A percentile compares a stretch with the other conserved stretches of the same genome.
Conservation (phyloP, 2,888 invertebrate species). For the Tenthredo notha region DNA sequence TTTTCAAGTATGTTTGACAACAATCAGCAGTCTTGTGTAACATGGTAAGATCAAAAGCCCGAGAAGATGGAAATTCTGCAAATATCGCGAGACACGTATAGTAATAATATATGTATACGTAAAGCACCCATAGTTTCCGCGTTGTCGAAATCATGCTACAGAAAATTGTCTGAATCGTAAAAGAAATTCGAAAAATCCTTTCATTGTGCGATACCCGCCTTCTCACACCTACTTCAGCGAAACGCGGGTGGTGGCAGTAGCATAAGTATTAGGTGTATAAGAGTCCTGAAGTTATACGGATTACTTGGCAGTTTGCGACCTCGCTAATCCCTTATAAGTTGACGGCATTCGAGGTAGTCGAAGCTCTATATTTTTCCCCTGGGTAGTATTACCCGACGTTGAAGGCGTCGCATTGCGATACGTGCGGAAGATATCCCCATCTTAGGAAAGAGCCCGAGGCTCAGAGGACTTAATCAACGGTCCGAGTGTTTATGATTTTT, state of each 20-base stretch:
- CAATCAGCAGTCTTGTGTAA: conserved; percentile 52
- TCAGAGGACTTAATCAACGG: conserved; percentile 76
- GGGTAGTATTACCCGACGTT: conserved; percentile 51
- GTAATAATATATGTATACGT: conserved; percentile 11
- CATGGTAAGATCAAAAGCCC: conserved; percentile 57
- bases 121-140: conserved; percentile 72
- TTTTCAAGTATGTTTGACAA: conserved; percentile 53
- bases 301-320: conserved; percentile 50
- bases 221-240: background rate
- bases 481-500: conserved; percentile 79
- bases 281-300: conserved; percentile 50
- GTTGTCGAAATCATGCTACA: conserved; percentile 59
- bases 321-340: conserved; percentile 52
- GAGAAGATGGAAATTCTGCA: background rate
- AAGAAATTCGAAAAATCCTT: background rate
- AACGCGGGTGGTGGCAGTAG: background rate
- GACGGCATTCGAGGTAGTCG: conserved; percentile 45
- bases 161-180: background rate
- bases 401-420: conserved; percentile 60
- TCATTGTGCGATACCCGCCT: background rate
- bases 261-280: background rate
- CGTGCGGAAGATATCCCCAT: conserved; percentile 62
- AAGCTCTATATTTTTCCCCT: conserved; percentile 49
- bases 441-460: conserved; percentile 62
- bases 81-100: conserved; percentile 12